Conservation (phyloP, 1,140 invertebrate genomes). For the Eurosta solidaginis region DNA sequence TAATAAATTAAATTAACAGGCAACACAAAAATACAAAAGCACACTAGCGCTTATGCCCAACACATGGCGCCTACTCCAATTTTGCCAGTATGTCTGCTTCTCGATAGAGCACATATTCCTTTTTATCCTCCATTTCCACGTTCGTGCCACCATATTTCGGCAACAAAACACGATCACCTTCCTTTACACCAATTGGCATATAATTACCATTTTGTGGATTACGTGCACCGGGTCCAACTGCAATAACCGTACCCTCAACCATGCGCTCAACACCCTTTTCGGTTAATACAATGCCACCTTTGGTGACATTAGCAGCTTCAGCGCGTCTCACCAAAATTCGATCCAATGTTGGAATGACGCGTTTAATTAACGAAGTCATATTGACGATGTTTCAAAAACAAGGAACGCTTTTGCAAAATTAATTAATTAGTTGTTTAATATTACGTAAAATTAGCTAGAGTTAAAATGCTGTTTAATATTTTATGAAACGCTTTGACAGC, state of each 20-base stretch:
- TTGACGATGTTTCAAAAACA: constrained; percentile 57
- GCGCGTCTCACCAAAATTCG: constrained; percentile 92
- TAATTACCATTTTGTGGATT: constrained; percentile 86
- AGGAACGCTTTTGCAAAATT: too few species aligned
- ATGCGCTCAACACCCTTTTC: constrained; percentile 96
- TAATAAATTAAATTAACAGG: not conserved
- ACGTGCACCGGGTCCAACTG: constrained; percentile 86
- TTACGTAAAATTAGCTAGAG: not conserved
- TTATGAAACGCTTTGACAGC: not conserved
- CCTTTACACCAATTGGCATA: constrained; percentile 79
- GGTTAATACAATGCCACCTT: constrained; percentile 95
- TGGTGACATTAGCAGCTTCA: constrained; percentile 90
- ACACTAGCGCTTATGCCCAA: too few species aligned
- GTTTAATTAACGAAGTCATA: constrained; percentile 65
- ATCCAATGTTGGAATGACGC: constrained; percentile 91
- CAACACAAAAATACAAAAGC: too few species aligned
- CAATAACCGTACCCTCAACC: constrained; percentile 90
- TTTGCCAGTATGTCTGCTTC: constrained; percentile 97
- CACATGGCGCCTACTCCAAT: constrained; percentile 63
- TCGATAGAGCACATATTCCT: constrained; percentile 92
- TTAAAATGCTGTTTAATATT: not conserved
- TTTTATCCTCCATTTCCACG: constrained; percentile 73
- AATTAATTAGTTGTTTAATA: too few species aligned
- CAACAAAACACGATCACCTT: constrained; percentile 92
- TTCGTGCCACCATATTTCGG: constrained; percentile 99